Base-by-base conservation (phyloP, 64 coral and sea anemone species). In the Catalaphyllia jardinei region DNA sequence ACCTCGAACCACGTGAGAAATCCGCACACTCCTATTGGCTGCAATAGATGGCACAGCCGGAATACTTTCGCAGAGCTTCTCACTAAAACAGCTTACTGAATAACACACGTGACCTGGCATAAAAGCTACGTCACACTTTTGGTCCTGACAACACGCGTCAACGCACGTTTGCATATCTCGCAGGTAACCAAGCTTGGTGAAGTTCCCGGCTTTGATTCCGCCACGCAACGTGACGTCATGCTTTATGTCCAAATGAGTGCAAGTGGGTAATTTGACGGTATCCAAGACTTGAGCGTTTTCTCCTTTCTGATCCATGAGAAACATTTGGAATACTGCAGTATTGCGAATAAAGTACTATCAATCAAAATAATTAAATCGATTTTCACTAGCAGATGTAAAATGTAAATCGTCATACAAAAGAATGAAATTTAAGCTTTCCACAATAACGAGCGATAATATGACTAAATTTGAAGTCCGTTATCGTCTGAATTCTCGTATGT, bases 91-190 rank as follows among this genome's bases (percentile, higher is more conserved):
- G 27, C 93, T 93, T 14, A 99, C 90, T 38, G 94, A 93, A 61
- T 99, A 99, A 19, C 97, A 99, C 77, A 93, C 88, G 50, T 90
- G 86, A 35, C 88, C 91, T 0, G 97, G 94, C 97, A 99, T 99
- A 61, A 99, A 99, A 29, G 97, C 97, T 10, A 99, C 97, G 83
- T 95, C 91, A 93, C 97, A 99, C 29, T 67, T 64, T 18, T 81
- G 62, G 6, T 99, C 97, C 71, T 99, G 97, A 79, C 97, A 99
- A 52, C 97, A 99, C 22, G 94, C 97, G 60, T 99, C 97, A 24
- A 99, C 85, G 64, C 97, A 99, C 3, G 97, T 99, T 67, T 99
- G 97, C 97, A 99, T 99, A 88, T 99, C 97, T 49, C 92, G 87
- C 67, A 94, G 72, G 57, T 93, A 89, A 29, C 97, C 97, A 5